A percentile compares a stretch with the other conserved stretches of the same genome.
Conservation (phyloP, 2,797 vertebrate species). For the Capromys pilorides region DNA sequence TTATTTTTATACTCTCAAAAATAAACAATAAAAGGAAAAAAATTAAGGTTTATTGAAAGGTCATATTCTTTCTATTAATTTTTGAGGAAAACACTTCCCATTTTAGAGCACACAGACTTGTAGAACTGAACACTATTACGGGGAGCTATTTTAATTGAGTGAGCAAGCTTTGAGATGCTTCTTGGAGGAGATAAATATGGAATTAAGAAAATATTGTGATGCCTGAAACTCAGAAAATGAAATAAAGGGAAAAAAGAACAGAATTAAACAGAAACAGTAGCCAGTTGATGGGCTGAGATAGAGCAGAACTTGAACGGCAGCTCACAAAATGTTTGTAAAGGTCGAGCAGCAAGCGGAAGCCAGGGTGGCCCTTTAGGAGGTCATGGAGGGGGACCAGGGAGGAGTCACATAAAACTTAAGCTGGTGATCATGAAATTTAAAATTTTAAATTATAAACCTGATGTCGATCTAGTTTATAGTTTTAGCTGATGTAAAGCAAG, state of each 20-base stretch:
- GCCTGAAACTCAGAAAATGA: not conserved
- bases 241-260: not conserved
- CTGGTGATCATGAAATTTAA: conserved; percentile 77
- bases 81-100: not conserved
- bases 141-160: conserved; percentile 38
- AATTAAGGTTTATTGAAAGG: not conserved
- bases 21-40: too few species aligned
- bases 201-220: not conserved
- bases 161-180: not conserved
- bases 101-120: conserved; percentile 6
- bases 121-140: not conserved
- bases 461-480: conserved; percentile 79
- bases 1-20: too few species aligned
- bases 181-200: not conserved
- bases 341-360: not conserved
- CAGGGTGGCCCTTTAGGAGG: not conserved
- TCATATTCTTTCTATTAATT: not conserved
- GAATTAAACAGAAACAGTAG: not conserved
- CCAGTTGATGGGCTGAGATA: not conserved
- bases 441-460: conserved; percentile 78
- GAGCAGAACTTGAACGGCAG: not conserved
- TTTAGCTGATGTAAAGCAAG: conserved; percentile 81
- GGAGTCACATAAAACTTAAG: conserved; percentile 48
- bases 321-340: not conserved
- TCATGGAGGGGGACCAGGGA: not conserved